A percentile compares a stretch with the other conserved stretches of the same genome.
phyloP scores from a whole-genome alignment of 2,888 invertebrate species.

The Parnassius smintheus region DNA sequence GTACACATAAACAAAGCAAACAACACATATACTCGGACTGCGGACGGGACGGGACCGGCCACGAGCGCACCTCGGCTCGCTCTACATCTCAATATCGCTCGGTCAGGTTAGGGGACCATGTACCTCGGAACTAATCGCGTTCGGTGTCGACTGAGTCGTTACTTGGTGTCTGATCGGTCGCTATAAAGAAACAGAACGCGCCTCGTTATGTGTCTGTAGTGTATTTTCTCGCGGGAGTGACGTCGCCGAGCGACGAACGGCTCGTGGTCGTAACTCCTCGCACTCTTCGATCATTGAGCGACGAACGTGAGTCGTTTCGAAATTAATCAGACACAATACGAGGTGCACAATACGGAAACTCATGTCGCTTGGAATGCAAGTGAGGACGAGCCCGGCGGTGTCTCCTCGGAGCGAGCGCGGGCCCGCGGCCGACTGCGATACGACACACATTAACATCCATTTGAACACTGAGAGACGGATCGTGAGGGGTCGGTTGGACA shows the following conservation, averaged over 20 bases:
- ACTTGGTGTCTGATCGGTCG: constrained; percentile 54
- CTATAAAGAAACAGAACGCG: constrained; percentile 52
- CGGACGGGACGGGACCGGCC: constrained; percentile 55
- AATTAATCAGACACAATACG: constrained; percentile 52
- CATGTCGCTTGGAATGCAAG: constrained; percentile 82
- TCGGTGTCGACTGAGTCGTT: constrained; percentile 62
- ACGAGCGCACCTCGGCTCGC: constrained; percentile 71
- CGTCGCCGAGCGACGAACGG: constrained; percentile 34
- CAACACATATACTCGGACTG: constrained; percentile 69
- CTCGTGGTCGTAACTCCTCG: constrained; percentile 34
- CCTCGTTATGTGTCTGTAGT: constrained; percentile 53
- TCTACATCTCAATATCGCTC: constrained; percentile 82
- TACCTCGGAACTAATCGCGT: constrained; percentile 81
- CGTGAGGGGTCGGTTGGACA: constrained; percentile 61
- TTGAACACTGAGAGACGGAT: constrained; percentile 60
- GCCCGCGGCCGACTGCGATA: constrained; percentile 47
- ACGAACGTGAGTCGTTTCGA: constrained; percentile 41
- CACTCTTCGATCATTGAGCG: constrained; percentile 38
- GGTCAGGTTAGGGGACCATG: constrained; percentile 79
- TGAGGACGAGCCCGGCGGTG: constrained; percentile 63
- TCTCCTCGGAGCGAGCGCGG: constrained; percentile 56
- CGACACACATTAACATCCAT: constrained; percentile 62
- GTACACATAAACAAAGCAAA: constrained; percentile 79
- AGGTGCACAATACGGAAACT: constrained; percentile 65
- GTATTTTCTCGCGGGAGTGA: constrained; percentile 33